Evolutionary conservation across 2,797 vertebrate species (phyloP).

Genomic region (Chiroxiphia lanceolata): DNA sequence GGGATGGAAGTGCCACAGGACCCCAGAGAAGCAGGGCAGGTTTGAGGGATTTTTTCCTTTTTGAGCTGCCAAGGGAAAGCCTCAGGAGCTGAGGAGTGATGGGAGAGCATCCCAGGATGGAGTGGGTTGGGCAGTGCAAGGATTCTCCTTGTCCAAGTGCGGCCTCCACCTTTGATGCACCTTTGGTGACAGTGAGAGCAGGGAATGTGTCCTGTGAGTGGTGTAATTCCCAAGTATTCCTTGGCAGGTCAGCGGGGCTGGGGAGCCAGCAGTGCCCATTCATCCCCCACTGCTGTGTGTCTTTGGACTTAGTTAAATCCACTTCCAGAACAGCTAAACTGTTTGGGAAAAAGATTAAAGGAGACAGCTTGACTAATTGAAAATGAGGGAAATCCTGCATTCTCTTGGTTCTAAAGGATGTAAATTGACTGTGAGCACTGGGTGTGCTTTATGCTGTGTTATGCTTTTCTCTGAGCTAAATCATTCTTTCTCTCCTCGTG

Average conservation of each 20-base stretch:
- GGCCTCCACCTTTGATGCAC: background rate
- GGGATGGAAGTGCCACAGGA: background rate
- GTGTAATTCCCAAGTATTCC: background rate
- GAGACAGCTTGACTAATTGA: conserved; percentile 46
- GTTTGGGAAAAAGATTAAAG: conserved; percentile 56
- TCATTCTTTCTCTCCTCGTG: background rate
- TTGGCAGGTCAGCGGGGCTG: background rate
- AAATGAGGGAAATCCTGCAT: conserved; percentile 42
- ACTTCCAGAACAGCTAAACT: conserved; percentile 49
- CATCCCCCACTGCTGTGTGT: background rate
- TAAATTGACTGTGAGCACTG: conserved; percentile 15
- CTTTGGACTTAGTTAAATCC: conserved; percentile 50
- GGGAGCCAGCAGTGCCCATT: background rate
- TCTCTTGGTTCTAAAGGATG: background rate
- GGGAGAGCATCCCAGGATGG: background rate
- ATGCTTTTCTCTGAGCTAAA: background rate
- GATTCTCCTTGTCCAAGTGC: background rate
- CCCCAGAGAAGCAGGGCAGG: background rate
- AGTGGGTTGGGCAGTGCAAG: background rate
- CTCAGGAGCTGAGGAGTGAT: background rate
- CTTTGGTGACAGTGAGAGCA: background rate
- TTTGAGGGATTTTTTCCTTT: background rate
- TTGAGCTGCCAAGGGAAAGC: background rate
- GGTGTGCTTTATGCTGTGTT: background rate
- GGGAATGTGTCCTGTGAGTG: background rate